Base-by-base conservation (phyloP, 2,888 invertebrate species). In the Himalopsyche anomala region DNA sequence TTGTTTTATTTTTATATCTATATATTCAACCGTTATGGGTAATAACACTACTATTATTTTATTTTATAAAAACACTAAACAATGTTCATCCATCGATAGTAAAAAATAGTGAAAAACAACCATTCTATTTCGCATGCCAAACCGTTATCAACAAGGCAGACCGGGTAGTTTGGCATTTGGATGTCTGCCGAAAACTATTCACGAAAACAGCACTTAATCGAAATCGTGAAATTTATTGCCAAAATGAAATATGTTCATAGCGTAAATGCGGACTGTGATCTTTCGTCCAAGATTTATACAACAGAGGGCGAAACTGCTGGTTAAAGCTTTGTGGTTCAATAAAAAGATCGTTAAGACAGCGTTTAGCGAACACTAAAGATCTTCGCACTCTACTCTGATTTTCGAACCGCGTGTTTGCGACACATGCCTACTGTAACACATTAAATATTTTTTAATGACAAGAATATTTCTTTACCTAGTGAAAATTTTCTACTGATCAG, bases 271-370 rank as follows among this genome's bases (percentile, higher is more conserved):
- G 62, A 19, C 5, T 19, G 62, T 28, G 62, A 62, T 9, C 19
- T 62, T 19, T n/a, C 19, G 62, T 19, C 62, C 9, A 28, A 28
- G 62, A 62, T 62, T 62, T 62, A 62, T 62, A 36, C 15, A 62
- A 62, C 62, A 62, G 62, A 19, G 62, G 62, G 56, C 82, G 62
- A 85, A 81, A 82, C 62, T 62, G 85, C 81, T 82, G 62, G 81
- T 85, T 81, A 85, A 85, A 85, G 81, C 81, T 82, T 85, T 81
- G 85, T 81, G 85, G 85, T 45, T 11, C 69, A 56, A 82, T 85
- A 85, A 85, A 85, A 85, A 62, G 40, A 69, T 85, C 85, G 82
- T 85, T 85, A 81, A 85, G 80, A 42, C 19, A 69, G 69, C 62
- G 38, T 74, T 85, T 85, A 81, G 40, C 69, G 56, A 84, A 80